A percentile compares a stretch with the other conserved stretches of the same genome.
phyloP scores from a whole-genome alignment of 1,140 invertebrate genomes.

The Aleiodes sp. region DNA sequence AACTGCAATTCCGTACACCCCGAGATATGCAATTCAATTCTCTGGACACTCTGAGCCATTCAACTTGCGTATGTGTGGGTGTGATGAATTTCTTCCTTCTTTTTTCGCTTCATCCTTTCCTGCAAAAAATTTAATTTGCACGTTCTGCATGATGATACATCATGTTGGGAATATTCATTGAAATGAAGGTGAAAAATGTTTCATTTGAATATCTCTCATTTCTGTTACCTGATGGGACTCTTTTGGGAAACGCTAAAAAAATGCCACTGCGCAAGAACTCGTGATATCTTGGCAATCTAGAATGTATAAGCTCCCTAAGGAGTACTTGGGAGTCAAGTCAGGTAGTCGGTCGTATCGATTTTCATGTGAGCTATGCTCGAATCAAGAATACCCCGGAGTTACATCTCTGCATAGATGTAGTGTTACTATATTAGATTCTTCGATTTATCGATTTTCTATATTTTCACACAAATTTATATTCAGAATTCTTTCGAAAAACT shows the following conservation, averaged over 20 bases:
- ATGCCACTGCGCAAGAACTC: neutral
- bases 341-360: slow-evolving; percentile 4
- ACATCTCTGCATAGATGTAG: neutral
- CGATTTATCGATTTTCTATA: too few species aligned
- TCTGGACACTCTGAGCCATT: neutral
- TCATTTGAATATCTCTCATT: too few species aligned
- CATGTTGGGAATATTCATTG: too few species aligned
- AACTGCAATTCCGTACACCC: neutral
- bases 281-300: slow-evolving; percentile 10
- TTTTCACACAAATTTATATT: too few species aligned
- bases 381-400: neutral
- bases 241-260: too few species aligned
- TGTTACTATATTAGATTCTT: too few species aligned
- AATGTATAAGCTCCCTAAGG: neutral
- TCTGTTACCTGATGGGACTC: too few species aligned
- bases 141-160: neutral
- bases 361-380: neutral
- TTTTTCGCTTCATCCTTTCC: neutral
- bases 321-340: neutral
- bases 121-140: neutral
- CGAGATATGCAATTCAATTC: slow-evolving; percentile 16
- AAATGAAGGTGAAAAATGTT: too few species aligned
- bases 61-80: neutral
- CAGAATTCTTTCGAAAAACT: too few species aligned
- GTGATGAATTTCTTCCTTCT: neutral